phyloP scores from a whole-genome alignment of 2,888 invertebrate species.

The Lucinisca nassula region DNA sequence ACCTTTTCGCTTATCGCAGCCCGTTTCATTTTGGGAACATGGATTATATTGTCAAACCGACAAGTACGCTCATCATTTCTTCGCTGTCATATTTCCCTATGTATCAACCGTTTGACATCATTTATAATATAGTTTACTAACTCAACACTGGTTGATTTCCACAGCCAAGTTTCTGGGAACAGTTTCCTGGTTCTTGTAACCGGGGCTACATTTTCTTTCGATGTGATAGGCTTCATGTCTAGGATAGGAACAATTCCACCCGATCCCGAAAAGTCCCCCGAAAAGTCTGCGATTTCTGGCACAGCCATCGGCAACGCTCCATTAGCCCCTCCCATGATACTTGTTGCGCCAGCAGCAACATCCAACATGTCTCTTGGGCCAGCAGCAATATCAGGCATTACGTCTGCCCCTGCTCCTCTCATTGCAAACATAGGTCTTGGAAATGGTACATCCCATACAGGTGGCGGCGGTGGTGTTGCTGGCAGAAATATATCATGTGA shows the following conservation, averaged over 20 bases:
- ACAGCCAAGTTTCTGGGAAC: slow-evolving; percentile 93
- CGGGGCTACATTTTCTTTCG: slow-evolving; percentile 61
- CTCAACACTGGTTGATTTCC: slow-evolving; percentile 88
- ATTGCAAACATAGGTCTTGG: slow-evolving; percentile 19
- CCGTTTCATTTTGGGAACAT: too few relatives aligned
- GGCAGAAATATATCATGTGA: not conserved
- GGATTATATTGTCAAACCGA: too few relatives aligned
- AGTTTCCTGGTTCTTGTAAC: slow-evolving; percentile 89
- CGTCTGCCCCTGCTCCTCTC: not conserved
- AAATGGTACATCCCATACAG: not conserved
- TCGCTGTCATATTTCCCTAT: too few relatives aligned
- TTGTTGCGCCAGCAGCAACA: not conserved
- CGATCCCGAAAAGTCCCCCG: too few relatives aligned
- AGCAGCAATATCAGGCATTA: not conserved
- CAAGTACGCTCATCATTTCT: too few relatives aligned
- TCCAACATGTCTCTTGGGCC: too few relatives aligned
- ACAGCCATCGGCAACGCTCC: not conserved
- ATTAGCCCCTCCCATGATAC: not conserved
- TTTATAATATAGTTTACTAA: not conserved
- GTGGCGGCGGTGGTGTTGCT: not conserved
- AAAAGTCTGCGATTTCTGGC: not conserved
- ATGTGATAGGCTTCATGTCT: not conserved
- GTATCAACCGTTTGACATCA: too few relatives aligned
- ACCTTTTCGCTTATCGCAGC: too few relatives aligned
- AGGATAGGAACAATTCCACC: not conserved